Percentiles rank a stretch among this genome's conserved stretches.
Conservation (phyloP, 2,888 invertebrate genomes). For the Athripsodes cinereus region DNA sequence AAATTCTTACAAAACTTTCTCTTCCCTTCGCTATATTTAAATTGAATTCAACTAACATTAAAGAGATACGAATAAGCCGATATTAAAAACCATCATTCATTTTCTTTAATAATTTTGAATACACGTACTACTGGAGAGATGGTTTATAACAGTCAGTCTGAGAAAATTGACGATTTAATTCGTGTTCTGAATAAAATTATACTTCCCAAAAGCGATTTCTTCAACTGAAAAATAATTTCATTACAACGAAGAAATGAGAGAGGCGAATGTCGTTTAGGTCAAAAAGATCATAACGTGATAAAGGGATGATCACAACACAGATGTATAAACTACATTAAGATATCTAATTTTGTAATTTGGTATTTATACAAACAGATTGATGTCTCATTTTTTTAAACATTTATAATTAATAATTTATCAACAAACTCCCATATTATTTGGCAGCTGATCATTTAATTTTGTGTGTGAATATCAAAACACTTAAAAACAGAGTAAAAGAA, state of each 20-base stretch:
- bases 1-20: too few species aligned
- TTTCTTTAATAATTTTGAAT: neutral
- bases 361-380: too few species aligned
- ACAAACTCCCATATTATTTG: too few species aligned
- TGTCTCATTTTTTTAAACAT: too few species aligned
- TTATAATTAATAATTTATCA: too few species aligned
- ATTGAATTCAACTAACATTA: too few species aligned
- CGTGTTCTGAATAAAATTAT: neutral
- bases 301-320: neutral
- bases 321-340: too few species aligned
- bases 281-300: neutral
- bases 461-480: too few species aligned
- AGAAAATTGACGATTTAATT: neutral
- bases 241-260: neutral
- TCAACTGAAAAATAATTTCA: neutral
- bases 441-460: too few species aligned
- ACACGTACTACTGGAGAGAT: neutral
- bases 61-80: neutral
- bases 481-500: too few species aligned
- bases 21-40: too few species aligned
- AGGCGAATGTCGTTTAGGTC: neutral
- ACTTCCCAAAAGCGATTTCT: neutral
- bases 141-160: neutral
- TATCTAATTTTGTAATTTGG: too few species aligned
- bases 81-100: neutral